phyloP scores from a whole-genome alignment of 2,888 invertebrate genomes.

The Nomada fabriciana region DNA sequence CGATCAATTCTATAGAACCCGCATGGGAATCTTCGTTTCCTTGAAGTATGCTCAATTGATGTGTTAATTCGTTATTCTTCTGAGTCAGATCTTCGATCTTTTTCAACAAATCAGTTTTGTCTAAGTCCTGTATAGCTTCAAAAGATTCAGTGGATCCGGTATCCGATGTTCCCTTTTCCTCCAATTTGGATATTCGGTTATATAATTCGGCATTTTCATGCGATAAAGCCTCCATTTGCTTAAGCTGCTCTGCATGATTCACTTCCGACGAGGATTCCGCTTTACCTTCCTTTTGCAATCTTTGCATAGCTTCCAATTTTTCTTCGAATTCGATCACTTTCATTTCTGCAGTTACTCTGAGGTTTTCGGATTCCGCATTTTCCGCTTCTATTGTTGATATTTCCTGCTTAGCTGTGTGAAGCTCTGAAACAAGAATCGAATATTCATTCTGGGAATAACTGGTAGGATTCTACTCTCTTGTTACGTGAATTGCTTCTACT shows the following conservation, averaged over 20 bases:
- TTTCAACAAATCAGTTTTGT: conserved; percentile 72
- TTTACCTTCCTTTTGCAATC: conserved; percentile 85
- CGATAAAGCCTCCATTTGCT: conserved; percentile 86
- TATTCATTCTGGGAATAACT: conserved; percentile 2
- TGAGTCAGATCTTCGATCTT: conserved; percentile 74
- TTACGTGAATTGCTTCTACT: neutral
- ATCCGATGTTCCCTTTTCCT: conserved; percentile 77
- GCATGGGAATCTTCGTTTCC: conserved; percentile 73
- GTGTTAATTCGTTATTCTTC: conserved; percentile 71
- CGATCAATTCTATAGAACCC: conserved; percentile 78
- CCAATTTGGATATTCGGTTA: conserved; percentile 90
- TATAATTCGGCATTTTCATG: conserved; percentile 91
- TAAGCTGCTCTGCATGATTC: conserved; percentile 86
- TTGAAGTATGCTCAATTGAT: conserved; percentile 71
- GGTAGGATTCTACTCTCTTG: neutral
- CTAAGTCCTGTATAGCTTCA: conserved; percentile 74
- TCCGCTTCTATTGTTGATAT: conserved; percentile 87
- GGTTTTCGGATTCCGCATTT: conserved; percentile 88
- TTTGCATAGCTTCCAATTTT: conserved; percentile 86
- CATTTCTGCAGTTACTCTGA: conserved; percentile 91
- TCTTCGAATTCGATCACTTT: conserved; percentile 92
- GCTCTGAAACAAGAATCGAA: conserved; percentile 72
- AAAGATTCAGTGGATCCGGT: conserved; percentile 78
- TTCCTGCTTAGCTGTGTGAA: conserved; percentile 86
- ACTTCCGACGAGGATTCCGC: conserved; percentile 84